Base-by-base conservation (phyloP, 2,888 invertebrate species). In the Dioctria rufipes region DNA sequence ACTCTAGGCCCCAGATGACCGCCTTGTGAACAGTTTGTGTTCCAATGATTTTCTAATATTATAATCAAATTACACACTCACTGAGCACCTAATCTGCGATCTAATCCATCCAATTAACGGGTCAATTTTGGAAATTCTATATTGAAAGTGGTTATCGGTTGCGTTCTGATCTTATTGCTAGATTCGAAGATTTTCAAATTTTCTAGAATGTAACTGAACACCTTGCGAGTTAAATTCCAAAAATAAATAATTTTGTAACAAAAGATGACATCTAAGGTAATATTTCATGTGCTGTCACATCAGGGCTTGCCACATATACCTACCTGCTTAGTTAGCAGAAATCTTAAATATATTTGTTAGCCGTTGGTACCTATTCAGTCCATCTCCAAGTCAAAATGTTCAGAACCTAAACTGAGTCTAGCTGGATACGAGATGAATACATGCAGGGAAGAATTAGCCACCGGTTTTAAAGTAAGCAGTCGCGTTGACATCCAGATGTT, bases 41-140 rank as follows among this genome's bases (percentile, higher is more conserved):
- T 39, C 54, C 46, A 71, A 46, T 54, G 71, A 71, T 40, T 71
- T 71, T 71, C 54, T 71, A 71, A 71, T 51, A 25, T 25, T 25
- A 37, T 71, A 71, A 71, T 71, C 71, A 51, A 71, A 71, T 71
- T 54, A 71, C 51, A 39, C 51, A 71, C 71, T 54, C 71, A 71
- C 39, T 71, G 71, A 37, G 71, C 71, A 51, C 51, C 54, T 54
- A 71, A 71, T 71, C 51, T 39, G 67, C 25, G 54, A 46, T 39
- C 54, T 71, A 71, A 71, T 60, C 54, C 71, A 37, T 9, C 51
- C 71, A 49, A 71, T 71, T 54, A 71, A 40, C n/a, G 71, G 5
- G 2, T 71, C 4, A 39, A 49, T 39, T 71, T 71, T 71, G 8
- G 13, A n/a, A 71, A 49, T 39, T 37, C 9, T 46, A 71, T 69